A percentile compares a stretch with the other conserved stretches of the same genome.
Evolutionary conservation across 2,113 vertebrate species (phyloP).

Genomic region (Triplophysa rosa): DNA sequence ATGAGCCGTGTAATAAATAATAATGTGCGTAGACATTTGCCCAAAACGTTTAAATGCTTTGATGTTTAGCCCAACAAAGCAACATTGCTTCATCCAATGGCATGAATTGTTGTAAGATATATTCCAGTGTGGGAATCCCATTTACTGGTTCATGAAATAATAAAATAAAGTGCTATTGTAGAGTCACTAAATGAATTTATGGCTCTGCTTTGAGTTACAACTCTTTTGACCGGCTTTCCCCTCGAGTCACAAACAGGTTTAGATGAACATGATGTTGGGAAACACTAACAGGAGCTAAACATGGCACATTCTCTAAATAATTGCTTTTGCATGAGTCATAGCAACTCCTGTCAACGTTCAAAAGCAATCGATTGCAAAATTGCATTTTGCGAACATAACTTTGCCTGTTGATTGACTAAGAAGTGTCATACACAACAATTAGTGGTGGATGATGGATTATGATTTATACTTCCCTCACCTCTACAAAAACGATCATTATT

Average conservation of each 20-base stretch:
- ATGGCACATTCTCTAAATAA: neutral
- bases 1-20: too few species aligned
- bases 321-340: conserved; percentile 1
- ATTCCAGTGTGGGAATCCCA: neutral
- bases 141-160: neutral
- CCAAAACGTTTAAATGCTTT: too few species aligned
- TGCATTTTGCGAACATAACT: conserved; percentile 30
- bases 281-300: neutral
- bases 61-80: too few species aligned
- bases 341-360: conserved; percentile 16
- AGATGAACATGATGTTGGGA: neutral
- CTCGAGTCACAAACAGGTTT: neutral
- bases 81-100: neutral
- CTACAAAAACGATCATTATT: neutral
- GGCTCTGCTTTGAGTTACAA: neutral
- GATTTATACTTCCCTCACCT: conserved; percentile 30
- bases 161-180: neutral
- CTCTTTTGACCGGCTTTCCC: neutral
- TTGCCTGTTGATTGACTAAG: conserved; percentile 23
- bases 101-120: neutral
- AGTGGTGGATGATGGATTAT: conserved; percentile 33
- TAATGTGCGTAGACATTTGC: too few species aligned
- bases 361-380: conserved; percentile 26
- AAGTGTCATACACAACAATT: neutral
- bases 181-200: neutral